Evolutionary conservation across 1,140 invertebrate genomes (phyloP).

Genomic region (Chlorops oryzae): DNA sequence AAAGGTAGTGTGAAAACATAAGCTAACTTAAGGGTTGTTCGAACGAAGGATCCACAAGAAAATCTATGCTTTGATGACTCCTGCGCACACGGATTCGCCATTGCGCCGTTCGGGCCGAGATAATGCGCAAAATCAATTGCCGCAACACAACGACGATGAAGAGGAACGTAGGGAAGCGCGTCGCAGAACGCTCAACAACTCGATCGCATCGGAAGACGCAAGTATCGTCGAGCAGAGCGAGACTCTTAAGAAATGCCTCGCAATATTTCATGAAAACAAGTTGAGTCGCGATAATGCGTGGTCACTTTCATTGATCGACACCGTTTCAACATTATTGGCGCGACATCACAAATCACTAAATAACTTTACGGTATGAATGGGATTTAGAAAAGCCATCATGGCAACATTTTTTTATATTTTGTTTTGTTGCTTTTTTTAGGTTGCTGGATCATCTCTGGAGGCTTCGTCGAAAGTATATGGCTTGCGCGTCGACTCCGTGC

Average conservation of each 20-base stretch:
- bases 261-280: slow-evolving; percentile 51
- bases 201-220: slow-evolving; percentile 12
- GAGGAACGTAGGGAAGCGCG: slow-evolving; percentile 38
- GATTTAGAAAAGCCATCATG: neutral
- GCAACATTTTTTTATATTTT: neutral
- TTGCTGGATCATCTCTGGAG: slow-evolving; percentile 64
- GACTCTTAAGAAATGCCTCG: slow-evolving; percentile 35
- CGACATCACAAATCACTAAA: slow-evolving; percentile 57
- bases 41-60: too few species aligned
- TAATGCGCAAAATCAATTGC: slow-evolving; percentile 24
- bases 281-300: slow-evolving; percentile 72
- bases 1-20: too few species aligned
- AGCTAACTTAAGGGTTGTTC: too few species aligned
- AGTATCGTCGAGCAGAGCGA: slow-evolving; percentile 39
- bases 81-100: slow-evolving; percentile 33
- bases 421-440: slow-evolving; percentile 17
- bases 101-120: slow-evolving; percentile 40
- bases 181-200: slow-evolving; percentile 25
- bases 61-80: too few species aligned
- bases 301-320: slow-evolving; percentile 65
- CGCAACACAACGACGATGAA: slow-evolving; percentile 41
- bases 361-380: slow-evolving; percentile 55
- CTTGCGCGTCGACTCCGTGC: slow-evolving; percentile 63
- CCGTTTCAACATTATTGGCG: slow-evolving; percentile 60
- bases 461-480: slow-evolving; percentile 72